phyloP scores from a whole-genome alignment of 2,113 vertebrate genomes.

The Ctenodactylus gundi region DNA sequence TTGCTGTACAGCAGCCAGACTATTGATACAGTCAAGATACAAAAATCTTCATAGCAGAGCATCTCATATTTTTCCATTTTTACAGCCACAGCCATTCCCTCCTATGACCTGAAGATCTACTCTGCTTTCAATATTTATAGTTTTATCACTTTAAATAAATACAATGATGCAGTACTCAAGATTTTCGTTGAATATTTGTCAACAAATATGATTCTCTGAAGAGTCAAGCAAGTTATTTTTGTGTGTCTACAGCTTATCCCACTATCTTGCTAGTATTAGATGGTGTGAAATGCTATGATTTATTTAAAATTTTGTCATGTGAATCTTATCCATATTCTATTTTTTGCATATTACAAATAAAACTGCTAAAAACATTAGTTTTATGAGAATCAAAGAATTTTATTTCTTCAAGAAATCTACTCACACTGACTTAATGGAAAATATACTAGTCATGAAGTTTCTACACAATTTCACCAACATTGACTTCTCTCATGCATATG shows the following conservation, averaged over 20 bases:
- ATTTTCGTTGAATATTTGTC: background rate
- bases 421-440: background rate
- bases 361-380: background rate
- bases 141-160: background rate
- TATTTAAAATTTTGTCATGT: background rate
- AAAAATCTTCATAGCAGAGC: background rate
- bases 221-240: background rate
- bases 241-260: background rate
- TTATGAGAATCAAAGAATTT: background rate
- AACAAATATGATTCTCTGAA: background rate
- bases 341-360: background rate
- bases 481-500: background rate
- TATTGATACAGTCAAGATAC: background rate
- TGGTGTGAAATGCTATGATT: background rate
- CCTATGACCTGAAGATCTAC: background rate
- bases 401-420: background rate
- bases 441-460: background rate
- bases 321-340: background rate
- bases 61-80: background rate
- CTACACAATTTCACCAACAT: background rate
- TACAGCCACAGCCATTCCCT: background rate
- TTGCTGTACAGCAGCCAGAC: background rate
- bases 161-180: background rate
- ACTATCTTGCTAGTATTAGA: background rate
- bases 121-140: background rate